Base-by-base conservation (phyloP, 2,888 invertebrate species). In the Thymelicus lineola region DNA sequence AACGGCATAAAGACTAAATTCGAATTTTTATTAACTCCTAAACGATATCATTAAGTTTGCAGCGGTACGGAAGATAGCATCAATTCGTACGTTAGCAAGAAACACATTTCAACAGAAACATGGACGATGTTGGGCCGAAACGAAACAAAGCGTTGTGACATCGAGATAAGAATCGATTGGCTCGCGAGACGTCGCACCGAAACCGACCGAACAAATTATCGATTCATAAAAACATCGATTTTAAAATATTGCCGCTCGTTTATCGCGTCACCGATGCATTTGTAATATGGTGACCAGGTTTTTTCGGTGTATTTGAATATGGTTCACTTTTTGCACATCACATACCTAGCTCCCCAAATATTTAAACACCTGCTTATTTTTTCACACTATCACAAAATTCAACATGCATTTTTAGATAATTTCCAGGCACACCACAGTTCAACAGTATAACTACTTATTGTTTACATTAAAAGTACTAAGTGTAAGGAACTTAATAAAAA, bases 201-300 rank as follows among this genome's bases (percentile, higher is more conserved):
- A 92, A 90, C 89, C 87, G 85, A 84, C 86, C 87, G 88, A 90
- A 89, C 93, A 93, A 93, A 93, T 93, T 92, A 93, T 93, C 91
- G 91, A 93, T 93, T 93, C 91, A 92, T 92, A 92, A 93, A 92
- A 93, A 93, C 91, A 93, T 92, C 90, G 91, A 91, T 92, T 90
- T 88, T 89, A 89, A 92, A 91, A 90, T 91, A 91, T 91, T 87
- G 86, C 87, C 80, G 86, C 81, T 83, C 83, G 86, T 82, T 86
- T 86, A 83, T 87, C 88, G 90, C 86, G 87, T 89, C 89, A 88
- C 90, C 87, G 89, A 87, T 87, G 82, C 81, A 79, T 78, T 78
- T 77, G 74, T 77, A 82, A 84, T 88, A 85, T 91, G 90, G 87
- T 88, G 86, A 82, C 88, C 86, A 86, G 72, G 63, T 73, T 59